Conservation (phyloP, 2,113 vertebrate species). For the Ciconia stormi region DNA sequence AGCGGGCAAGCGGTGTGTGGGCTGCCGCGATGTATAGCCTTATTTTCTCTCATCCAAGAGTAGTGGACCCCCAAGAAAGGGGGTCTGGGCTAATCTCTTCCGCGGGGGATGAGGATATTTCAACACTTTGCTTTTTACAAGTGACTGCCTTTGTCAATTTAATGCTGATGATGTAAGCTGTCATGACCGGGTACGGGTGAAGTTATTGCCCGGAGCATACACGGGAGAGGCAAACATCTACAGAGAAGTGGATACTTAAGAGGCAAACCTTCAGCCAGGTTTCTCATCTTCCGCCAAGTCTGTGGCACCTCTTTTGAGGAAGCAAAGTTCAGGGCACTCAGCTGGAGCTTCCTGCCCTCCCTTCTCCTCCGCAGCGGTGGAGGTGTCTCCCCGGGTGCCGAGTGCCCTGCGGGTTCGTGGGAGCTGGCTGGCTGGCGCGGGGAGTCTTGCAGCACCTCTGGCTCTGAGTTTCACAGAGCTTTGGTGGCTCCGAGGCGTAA, state of each 20-base stretch:
- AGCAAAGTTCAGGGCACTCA: background rate
- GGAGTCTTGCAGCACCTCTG: background rate
- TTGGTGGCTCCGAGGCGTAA: background rate
- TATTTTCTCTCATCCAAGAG: background rate
- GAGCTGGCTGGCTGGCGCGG: background rate
- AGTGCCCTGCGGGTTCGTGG: accelerated
- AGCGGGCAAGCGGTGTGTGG: background rate
- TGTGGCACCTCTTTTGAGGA: background rate
- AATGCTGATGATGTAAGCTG: background rate
- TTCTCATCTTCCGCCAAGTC: background rate
- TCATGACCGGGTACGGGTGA: accelerated
- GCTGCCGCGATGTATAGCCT: background rate
- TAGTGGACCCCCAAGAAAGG: background rate
- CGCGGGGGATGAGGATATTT: background rate
- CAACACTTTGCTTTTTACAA: background rate
- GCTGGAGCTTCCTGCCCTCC: background rate
- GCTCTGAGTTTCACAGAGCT: background rate
- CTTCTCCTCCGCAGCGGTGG: accelerated
- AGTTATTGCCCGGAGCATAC: background rate
- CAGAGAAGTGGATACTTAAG: accelerated
- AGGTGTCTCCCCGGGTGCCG: accelerated
- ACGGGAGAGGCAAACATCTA: background rate
- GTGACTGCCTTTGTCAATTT: background rate
- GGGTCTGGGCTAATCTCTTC: background rate
- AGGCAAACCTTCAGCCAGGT: background rate